Evolutionary conservation across 2,113 vertebrate species (phyloP).

Genomic region (Bubo bubo): DNA sequence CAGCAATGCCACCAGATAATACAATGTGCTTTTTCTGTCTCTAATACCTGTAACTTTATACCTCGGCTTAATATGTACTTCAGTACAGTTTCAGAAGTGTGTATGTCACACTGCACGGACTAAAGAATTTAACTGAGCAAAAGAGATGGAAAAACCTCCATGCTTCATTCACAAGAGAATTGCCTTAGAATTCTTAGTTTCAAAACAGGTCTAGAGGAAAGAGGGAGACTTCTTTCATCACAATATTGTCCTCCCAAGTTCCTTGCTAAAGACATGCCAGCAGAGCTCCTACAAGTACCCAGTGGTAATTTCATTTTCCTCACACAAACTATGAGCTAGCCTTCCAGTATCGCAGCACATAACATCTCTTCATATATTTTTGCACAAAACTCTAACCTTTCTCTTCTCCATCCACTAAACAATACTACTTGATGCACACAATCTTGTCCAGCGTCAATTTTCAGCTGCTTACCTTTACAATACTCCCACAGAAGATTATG

Average conservation of each 20-base stretch:
- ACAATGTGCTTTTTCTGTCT: background rate
- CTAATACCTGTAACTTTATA: background rate
- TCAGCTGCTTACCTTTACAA: conserved; percentile 79
- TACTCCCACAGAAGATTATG: conserved; percentile 85
- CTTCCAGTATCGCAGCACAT: background rate
- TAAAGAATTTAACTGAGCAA: background rate
- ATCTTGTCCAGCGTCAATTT: background rate
- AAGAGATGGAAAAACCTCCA: background rate
- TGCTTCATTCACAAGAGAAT: background rate
- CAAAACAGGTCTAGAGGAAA: background rate
- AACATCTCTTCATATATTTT: background rate
- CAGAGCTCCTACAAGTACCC: background rate
- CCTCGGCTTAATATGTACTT: background rate
- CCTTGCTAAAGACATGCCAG: background rate
- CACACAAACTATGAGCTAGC: background rate
- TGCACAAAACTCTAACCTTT: background rate
- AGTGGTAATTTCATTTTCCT: background rate
- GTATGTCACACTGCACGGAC: background rate
- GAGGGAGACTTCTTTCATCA: background rate
- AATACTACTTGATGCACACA: background rate
- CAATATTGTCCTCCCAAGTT: background rate
- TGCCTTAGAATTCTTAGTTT: background rate
- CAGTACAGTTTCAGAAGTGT: background rate
- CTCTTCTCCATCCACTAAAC: background rate
- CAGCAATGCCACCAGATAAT: background rate